Evolutionary conservation across 2,797 vertebrate genomes (phyloP).

Genomic region (Gallirallus australis): DNA sequence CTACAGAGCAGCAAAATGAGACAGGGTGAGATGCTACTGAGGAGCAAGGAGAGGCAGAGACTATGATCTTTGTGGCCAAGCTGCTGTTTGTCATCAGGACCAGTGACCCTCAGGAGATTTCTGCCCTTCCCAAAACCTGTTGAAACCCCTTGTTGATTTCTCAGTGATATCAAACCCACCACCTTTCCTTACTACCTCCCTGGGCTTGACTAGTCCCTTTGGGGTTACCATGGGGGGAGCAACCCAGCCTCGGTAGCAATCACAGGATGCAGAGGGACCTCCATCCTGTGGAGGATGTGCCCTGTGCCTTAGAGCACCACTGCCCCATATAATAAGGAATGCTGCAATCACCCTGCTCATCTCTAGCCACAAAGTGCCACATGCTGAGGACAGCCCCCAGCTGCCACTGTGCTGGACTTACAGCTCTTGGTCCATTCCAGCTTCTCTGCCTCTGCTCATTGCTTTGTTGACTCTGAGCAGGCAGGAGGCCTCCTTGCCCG

Average conservation of each 20-base stretch:
- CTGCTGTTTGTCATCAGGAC: not conserved
- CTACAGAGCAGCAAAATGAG: not conserved
- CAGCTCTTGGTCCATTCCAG: not conserved
- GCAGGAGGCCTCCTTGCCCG: not conserved
- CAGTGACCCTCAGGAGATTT: not conserved
- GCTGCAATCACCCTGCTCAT: rapidly evolving
- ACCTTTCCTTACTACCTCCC: not conserved
- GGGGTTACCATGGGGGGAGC: not conserved
- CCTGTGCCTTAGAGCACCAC: not conserved
- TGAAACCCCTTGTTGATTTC: not conserved
- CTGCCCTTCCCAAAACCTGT: not conserved
- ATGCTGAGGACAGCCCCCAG: not conserved
- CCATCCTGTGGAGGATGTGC: not conserved
- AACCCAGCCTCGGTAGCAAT: not conserved
- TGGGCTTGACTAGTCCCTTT: not conserved
- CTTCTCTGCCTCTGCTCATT: not conserved
- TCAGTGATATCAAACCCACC: not conserved
- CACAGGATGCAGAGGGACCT: not conserved
- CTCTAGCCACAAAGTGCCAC: not conserved
- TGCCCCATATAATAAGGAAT: not conserved
- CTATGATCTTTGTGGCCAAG: not conserved
- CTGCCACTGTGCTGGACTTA: not conserved
- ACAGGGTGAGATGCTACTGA: not conserved
- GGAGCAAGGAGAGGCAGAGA: not conserved
- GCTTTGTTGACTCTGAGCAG: not conserved